Evolutionary conservation across 2,888 invertebrate genomes (phyloP), one percentile per base, ranked within the genome.

Genomic region (Exocentrus adspersus): DNA sequence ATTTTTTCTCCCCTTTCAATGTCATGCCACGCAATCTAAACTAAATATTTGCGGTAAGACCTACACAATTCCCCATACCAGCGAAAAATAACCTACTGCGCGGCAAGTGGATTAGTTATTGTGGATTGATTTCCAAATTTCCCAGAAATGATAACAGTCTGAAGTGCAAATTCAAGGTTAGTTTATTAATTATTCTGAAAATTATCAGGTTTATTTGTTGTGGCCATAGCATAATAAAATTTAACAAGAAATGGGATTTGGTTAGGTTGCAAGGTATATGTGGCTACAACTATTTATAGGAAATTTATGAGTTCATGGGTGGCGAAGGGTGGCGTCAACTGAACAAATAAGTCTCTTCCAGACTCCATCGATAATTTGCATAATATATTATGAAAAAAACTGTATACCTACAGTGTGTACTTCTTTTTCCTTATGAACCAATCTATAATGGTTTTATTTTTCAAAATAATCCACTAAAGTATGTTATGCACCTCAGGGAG

Each of bases 161-260:
- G 61, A 61, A 61, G 48, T 51, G 41, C 41, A 56, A 37, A 56
- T 48, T 61, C 54, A 61, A 61, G 61, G 61, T 54, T 32, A 56
- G 16, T 28, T 9, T 28, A 17, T 45, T 54, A 56, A 61, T 61
- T 61, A 56, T 53, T 30, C 53, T 53, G 54, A 54, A 48, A 54
- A 48, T 41, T 61, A 61, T 61, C 61, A 50, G 21, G 24, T 43
- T 37, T 48, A 50, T 56, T 61, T 61, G 50, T 46, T 24, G 24
- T 19, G 32, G 37, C 46, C n/a, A 43, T 21, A 41, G 54, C 42
- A 61, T 60, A 46, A 43, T 52, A 46, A 53, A 52, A 45, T 50
- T 50, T 50, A 50, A 5, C 30, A 50, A 16, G 16, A 50, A 50
- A 50, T 32, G 16, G 16, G 28, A 50, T 30, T 28, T 50, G 17